phyloP scores from a whole-genome alignment of 2,113 vertebrate species.

The Tangachromis dhanisi region DNA sequence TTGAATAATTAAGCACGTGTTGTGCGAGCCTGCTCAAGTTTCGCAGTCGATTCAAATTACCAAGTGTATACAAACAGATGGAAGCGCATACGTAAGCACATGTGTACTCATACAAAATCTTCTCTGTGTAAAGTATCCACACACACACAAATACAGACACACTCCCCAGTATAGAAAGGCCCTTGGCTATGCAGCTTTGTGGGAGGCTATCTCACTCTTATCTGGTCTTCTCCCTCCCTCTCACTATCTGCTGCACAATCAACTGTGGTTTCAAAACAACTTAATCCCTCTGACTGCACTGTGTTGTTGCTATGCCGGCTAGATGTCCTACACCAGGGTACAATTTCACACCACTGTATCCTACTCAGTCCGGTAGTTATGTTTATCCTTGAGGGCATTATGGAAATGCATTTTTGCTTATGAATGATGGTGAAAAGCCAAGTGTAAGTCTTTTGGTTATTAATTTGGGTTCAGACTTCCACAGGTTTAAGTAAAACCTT shows the following conservation, averaged over 20 bases:
- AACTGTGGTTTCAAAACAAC: constrained; percentile 51
- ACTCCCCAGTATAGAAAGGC: background rate
- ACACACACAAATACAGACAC: constrained; percentile 18
- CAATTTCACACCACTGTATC: constrained; percentile 66
- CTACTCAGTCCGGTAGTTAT: constrained; percentile 26
- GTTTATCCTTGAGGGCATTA: constrained; percentile 45
- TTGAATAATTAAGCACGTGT: constrained; percentile 70
- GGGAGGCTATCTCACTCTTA: constrained; percentile 40
- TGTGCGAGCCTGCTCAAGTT: constrained; percentile 64
- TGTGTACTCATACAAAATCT: background rate
- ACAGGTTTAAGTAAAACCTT: background rate
- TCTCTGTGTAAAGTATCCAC: background rate
- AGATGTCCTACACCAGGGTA: constrained; percentile 48
- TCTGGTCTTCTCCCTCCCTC: constrained; percentile 21
- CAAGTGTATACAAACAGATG: constrained; percentile 51
- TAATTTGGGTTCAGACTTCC: constrained; percentile 19
- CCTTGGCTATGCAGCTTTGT: constrained; percentile 18
- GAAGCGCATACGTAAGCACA: constrained; percentile 6
- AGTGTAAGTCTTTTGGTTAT: constrained; percentile 23
- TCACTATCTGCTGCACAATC: constrained; percentile 50
- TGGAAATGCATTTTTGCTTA: constrained; percentile 23
- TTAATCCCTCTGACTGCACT: constrained; percentile 46
- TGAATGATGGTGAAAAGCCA: background rate
- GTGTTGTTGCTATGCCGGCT: constrained; percentile 61
- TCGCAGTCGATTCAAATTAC: constrained; percentile 64